Evolutionary conservation across 1,140 invertebrate species (phyloP).

Genomic region (Leguminivora glycinivorella): DNA sequence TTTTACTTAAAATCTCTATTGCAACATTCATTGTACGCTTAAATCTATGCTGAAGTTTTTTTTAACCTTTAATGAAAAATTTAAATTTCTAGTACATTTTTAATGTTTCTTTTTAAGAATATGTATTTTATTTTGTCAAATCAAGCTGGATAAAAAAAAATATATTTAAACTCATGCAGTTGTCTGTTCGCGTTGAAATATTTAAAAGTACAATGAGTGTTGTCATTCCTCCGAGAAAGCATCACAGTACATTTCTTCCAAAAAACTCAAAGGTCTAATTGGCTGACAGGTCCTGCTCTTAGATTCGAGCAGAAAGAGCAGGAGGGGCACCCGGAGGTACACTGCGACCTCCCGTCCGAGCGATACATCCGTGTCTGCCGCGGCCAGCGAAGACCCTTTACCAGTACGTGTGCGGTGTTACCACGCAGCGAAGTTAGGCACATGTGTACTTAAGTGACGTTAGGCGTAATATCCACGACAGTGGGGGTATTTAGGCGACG

Average conservation of each 20-base stretch:
- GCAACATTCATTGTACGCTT: too few relatives aligned
- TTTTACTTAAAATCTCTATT: too few relatives aligned
- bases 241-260: constrained; percentile 10
- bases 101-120: too few relatives aligned
- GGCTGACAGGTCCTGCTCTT: constrained; percentile 76
- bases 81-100: too few relatives aligned
- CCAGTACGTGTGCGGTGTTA: constrained; percentile 65
- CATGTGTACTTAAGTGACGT: not conserved
- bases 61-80: too few relatives aligned
- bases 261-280: constrained; percentile 59
- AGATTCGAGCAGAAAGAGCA: constrained; percentile 71
- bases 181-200: too few relatives aligned
- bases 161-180: too few relatives aligned
- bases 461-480: too few relatives aligned
- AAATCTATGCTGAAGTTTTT: too few relatives aligned
- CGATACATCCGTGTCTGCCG: constrained; percentile 72
- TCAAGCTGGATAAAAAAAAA: too few relatives aligned
- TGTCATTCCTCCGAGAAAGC: not conserved
- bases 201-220: constrained; percentile 26
- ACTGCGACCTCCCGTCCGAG: constrained; percentile 71
- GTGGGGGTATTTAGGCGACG: too few relatives aligned
- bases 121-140: too few relatives aligned
- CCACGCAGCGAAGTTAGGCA: constrained; percentile 58
- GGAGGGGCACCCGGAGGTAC: constrained; percentile 64
- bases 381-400: constrained; percentile 72